These are phyloP conservation scores for Acanthaster planci DNA, from an alignment of 35 echinoderm and acorn worm genomes.

Conservation along the genomic window DNA sequence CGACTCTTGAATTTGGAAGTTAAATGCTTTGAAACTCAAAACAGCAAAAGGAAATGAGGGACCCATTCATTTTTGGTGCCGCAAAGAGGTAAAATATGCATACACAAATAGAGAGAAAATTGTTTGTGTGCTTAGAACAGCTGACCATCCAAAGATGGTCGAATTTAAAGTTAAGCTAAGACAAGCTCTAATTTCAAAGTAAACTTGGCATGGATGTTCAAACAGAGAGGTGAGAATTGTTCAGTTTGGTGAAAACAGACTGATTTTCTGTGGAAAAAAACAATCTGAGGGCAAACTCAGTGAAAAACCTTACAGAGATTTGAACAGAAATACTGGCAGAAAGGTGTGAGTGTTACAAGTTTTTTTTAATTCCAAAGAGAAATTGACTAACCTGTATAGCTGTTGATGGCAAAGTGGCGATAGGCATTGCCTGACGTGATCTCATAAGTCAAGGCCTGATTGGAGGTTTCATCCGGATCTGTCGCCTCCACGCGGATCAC, in stretches of 20 bases:
- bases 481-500: conserved; percentile 66
- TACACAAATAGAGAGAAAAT: not conserved
- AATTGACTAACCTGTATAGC: conserved; percentile 76
- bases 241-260: too few relatives aligned
- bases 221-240: too few relatives aligned
- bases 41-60: too few relatives aligned
- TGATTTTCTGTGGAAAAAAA: too few relatives aligned
- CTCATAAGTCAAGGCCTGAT: conserved; percentile 51
- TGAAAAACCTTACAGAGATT: too few relatives aligned
- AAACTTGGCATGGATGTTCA: not conserved
- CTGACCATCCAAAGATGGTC: not conserved
- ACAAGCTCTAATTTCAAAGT: conserved; percentile 1
- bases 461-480: conserved; percentile 62
- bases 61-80: not conserved
- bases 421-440: conserved; percentile 49
- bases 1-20: not conserved
- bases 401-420: conserved; percentile 75
- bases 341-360: too few relatives aligned
- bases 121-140: not conserved
- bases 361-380: too few relatives aligned
- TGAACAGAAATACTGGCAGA: too few relatives aligned
- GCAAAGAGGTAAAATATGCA: not conserved
- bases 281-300: too few relatives aligned
- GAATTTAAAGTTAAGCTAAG: not conserved
- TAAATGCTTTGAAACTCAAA: too few relatives aligned